Evolutionary conservation across 2,888 invertebrate species (phyloP).

Genomic region (Megastigmus dorsalis): DNA sequence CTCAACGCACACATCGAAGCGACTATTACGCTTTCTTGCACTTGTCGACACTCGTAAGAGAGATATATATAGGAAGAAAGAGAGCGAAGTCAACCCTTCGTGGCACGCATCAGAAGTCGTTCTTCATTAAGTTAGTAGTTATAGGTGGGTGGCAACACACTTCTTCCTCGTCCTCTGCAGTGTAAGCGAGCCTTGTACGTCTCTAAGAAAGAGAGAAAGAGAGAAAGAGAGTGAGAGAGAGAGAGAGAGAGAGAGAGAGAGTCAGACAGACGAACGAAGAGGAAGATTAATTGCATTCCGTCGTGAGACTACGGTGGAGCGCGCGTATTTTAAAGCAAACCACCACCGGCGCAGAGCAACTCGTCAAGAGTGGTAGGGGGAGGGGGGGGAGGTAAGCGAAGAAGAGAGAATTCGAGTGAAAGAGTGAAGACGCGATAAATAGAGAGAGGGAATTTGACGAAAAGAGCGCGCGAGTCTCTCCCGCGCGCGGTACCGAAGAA

Average conservation of each 20-base stretch:
- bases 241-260: constrained; percentile 7
- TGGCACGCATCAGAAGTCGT: constrained; percentile 70
- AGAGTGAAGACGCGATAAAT: constrained; percentile 23
- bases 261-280: constrained; percentile 52
- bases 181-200: background rate
- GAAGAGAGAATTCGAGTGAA: constrained; percentile 4
- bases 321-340: constrained; percentile 71
- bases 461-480: no score
- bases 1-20: constrained; percentile 49
- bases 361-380: constrained; percentile 50
- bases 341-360: constrained; percentile 59
- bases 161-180: constrained; percentile 60
- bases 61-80: no score
- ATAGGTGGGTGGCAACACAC: constrained; percentile 68
- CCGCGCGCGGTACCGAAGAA: no score
- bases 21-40: constrained; percentile 41
- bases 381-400: constrained; percentile 54
- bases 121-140: constrained; percentile 73
- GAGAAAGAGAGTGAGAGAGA: constrained; percentile 40
- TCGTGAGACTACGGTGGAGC: constrained; percentile 65
- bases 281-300: constrained; percentile 74
- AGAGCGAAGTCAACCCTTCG: background rate
- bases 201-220: constrained; percentile 6
- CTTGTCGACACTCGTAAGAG: no score
- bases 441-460: background rate